These are phyloP conservation scores for Rallus crepitans DNA, from an alignment of 2,797 vertebrate genomes.

Conservation along the genomic window DNA sequence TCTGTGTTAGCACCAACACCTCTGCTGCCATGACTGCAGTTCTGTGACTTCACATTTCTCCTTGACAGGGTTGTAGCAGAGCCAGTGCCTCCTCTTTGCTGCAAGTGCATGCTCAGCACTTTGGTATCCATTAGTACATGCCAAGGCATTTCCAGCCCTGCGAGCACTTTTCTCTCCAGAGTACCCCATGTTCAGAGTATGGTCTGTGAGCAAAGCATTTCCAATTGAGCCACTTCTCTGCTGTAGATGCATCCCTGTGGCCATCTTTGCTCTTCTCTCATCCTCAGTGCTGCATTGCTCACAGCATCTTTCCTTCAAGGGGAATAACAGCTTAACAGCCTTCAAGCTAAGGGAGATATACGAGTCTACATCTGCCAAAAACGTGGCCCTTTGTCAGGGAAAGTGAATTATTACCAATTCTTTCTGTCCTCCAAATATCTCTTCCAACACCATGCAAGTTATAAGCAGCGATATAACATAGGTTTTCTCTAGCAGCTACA, in stretches of 20 bases:
- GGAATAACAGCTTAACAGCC: neutral
- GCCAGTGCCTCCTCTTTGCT: neutral
- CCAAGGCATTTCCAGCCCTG: neutral
- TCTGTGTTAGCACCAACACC: neutral
- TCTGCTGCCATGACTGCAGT: neutral
- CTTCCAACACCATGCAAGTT: neutral
- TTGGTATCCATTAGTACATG: neutral
- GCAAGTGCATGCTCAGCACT: accelerated
- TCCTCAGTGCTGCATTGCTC: neutral
- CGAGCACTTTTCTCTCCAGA: neutral
- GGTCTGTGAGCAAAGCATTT: neutral
- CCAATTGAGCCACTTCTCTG: neutral
- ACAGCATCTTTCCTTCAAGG: neutral
- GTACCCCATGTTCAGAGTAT: neutral
- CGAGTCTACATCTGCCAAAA: neutral
- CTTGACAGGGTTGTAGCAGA: neutral
- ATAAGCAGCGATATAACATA: neutral
- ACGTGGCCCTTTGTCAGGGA: neutral
- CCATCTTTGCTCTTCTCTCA: neutral
- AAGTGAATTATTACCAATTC: neutral
- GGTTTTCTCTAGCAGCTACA: neutral
- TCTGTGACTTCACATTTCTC: neutral
- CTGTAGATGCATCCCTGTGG: neutral
- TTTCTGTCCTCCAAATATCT: neutral
- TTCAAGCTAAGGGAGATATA: neutral